Evolutionary conservation across 2,797 vertebrate genomes (phyloP), one percentile per base, ranked within the genome.

Genomic region (Microchirus variegatus): DNA sequence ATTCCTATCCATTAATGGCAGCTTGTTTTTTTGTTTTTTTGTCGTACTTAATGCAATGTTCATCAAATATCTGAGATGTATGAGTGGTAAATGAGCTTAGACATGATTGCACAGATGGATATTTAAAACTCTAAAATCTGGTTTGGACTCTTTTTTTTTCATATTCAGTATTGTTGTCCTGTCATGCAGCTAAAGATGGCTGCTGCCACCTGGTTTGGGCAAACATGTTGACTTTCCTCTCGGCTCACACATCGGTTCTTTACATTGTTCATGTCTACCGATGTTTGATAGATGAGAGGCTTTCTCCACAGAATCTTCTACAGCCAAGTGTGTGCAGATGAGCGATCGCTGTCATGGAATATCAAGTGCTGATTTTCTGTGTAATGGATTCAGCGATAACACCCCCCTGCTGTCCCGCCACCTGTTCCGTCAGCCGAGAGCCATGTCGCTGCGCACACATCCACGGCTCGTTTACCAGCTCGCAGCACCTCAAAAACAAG

Each of bases 401-500:
- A 65, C 80, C 68, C 85, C 85, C 91, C 91, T 84, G 89, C 91
- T 90, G 90, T 85, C 75, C 75, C 18, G 58, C 89, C 91, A 91
- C 89, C 91, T 93, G 92, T 85, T 93, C 85, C 47, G 71, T 85
- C 84, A 86, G 81, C 81, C 61, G 15, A 77, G 73, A 74, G 75
- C 59, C 4, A 16, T 26, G 67, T 76, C n/a, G 56, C 69, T 31
- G 36, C 66, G 15, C 63, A 17, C 74, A 45, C 46, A 80, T 70
- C 59, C 66, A 74, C 8, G 58, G 64, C 74, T 81, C 62, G 73
- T 90, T 87, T 86, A 73, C 63, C 83, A 69, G 66, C 63, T 13
- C 44, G 11, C 70, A 31, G 78, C 72, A 16, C 60, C 80, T 67
- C 56, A 68, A 38, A 83, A 77, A 76, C 67, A 72, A 80, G 58